Evolutionary conservation across 2,113 vertebrate species (phyloP), one percentile per base, ranked within the genome.

Genomic region (Rhipidura dahli): DNA sequence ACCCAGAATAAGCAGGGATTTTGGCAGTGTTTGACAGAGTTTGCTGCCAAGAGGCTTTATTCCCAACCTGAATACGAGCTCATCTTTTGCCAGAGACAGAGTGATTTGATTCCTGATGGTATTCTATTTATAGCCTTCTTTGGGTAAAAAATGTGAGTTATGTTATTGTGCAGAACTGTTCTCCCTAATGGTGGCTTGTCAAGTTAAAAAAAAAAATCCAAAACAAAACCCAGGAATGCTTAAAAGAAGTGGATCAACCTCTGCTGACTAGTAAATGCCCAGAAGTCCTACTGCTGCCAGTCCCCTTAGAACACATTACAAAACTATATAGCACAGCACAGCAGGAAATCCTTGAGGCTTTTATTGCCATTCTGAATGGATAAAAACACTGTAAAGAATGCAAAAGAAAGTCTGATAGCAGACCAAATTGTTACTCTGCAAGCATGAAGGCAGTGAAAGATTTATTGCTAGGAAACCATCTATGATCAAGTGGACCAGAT

Each of bases 61-160:
- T 98, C 77, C 61, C 82, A 81, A 97, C 96, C 96, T 97, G 93
- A 78, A 83, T 40, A 95, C 94, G 84, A 56, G 82, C 88, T 94
- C 87, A 54, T 97, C 88, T 87, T 94, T 93, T 97, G 87, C 95
- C 96, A 97, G 95, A 94, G 83, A 86, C 70, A 50, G 75, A 84
- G 68, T 60, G 88, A 94, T 96, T 94, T 82, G 85, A 57, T 96
- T 97, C 96, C 90, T 94, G 92, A 93, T 69, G 91, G 95, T 68
- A 6, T 96, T 91, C 96, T 97, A 94, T 96, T 96, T 96, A 97
- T 90, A 94, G 93, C 97, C 97, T 97, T 98, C 96, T 98, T 96
- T 97, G 98, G 98, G 95, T 97, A 97, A 97, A 97, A 80, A 93
- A 89, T 92, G 77, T 61, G 71, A 15, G 21, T 93, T 50, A 57